Evolutionary conservation across 2,797 vertebrate species (phyloP).

Genomic region (Limnodromus scolopaceus): DNA sequence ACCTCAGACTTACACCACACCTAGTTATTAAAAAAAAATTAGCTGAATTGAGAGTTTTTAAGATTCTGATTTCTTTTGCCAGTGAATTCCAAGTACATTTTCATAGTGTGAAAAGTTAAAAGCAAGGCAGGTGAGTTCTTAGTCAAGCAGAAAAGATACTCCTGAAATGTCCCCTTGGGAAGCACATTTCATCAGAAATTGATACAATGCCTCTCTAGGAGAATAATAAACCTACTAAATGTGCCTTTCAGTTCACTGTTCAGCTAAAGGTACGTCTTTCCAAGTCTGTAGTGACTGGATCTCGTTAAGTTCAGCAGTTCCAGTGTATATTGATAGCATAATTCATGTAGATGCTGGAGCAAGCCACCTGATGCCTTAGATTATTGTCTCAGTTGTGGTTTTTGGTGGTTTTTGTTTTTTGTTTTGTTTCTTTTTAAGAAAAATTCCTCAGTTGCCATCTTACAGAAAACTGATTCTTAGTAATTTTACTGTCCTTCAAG

Average conservation of each 20-base stretch:
- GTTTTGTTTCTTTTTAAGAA: neutral
- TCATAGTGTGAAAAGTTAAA: neutral
- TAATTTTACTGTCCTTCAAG: neutral
- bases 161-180: neutral
- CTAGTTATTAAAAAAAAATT: neutral
- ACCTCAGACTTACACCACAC: neutral
- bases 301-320: neutral
- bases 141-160: neutral
- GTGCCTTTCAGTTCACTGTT: neutral
- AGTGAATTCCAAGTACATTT: neutral
- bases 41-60: neutral
- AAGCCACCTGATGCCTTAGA: neutral
- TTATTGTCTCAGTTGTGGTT: neutral
- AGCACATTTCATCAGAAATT: neutral
- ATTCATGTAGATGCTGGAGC: neutral
- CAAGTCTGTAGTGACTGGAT: neutral
- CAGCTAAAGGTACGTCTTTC: neutral
- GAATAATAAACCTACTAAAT: neutral
- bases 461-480: neutral
- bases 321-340: neutral
- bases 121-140: neutral
- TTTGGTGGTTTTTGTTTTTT: too few relatives aligned
- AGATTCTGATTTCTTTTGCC: neutral
- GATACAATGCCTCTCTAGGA: neutral
- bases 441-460: fast-evolving